Conservation (phyloP, 30 jellyfish, hydroid and myxozoan species). For the Morbakka virulenta region DNA sequence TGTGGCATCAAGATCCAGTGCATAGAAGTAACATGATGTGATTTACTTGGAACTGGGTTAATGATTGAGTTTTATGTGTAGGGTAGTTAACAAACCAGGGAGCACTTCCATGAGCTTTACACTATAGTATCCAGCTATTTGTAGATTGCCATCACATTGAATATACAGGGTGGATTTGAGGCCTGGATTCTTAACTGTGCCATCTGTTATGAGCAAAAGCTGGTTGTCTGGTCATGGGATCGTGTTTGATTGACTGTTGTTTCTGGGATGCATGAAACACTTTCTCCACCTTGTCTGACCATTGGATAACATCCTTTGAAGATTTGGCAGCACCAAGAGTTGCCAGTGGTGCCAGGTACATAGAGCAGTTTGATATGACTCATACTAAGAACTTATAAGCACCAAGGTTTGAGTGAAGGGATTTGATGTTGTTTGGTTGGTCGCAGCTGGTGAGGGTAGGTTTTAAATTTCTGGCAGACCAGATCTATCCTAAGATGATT, state of each 20-base stretch:
- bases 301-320: too few species aligned
- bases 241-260: too few species aligned
- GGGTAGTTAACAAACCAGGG: slow-evolving; percentile 47
- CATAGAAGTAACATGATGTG: slow-evolving; percentile 25
- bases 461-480: too few species aligned
- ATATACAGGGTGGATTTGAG: slow-evolving; percentile 48
- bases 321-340: too few species aligned
- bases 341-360: neutral
- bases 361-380: neutral
- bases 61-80: slow-evolving; percentile 33
- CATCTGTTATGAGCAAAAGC: slow-evolving; percentile 51
- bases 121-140: slow-evolving; percentile 46
- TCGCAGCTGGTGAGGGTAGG: too few species aligned
- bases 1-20: slow-evolving; percentile 22
- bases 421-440: too few species aligned
- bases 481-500: too few species aligned
- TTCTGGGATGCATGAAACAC: too few species aligned
- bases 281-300: too few species aligned
- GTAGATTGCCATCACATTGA: slow-evolving; percentile 28
- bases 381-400: neutral
- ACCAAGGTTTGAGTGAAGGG: too few species aligned
- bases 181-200: slow-evolving; percentile 30
- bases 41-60: slow-evolving; percentile 12
- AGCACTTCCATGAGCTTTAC: slow-evolving; percentile 34
- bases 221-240: slow-evolving; percentile 36